phyloP scores from a whole-genome alignment of 2,113 vertebrate species.

The Percopsis transmontana region DNA sequence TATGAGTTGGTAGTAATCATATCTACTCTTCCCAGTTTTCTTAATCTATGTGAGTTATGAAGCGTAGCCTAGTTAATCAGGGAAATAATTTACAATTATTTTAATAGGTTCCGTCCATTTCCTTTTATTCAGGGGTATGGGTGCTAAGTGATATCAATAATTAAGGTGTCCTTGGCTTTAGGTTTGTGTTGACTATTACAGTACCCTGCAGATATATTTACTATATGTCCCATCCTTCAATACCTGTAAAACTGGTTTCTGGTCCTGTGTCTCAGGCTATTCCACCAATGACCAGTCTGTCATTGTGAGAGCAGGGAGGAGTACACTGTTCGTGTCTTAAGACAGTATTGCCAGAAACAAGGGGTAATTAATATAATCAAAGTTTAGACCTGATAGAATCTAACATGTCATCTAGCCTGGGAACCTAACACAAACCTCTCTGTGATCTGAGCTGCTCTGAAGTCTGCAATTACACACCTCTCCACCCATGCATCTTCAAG shows the following conservation, averaged over 20 bases:
- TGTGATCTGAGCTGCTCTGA: constrained; percentile 10
- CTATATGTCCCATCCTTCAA: too few relatives aligned
- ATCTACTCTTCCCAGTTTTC: too few relatives aligned
- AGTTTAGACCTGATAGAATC: constrained; percentile 20
- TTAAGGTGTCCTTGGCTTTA: too few relatives aligned
- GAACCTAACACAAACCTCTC: constrained; percentile 21
- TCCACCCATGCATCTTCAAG: not conserved
- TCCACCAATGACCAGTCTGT: constrained; percentile 3
- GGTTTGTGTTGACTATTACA: too few relatives aligned
- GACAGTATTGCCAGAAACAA: constrained; percentile 8
- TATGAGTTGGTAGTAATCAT: too few relatives aligned
- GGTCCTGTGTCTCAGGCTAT: not conserved
- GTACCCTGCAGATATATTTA: too few relatives aligned
- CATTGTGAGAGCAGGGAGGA: constrained; percentile 29
- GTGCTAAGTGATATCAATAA: too few relatives aligned
- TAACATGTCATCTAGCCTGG: constrained; percentile 9
- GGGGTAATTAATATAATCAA: not conserved
- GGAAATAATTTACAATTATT: too few relatives aligned
- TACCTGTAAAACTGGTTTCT: not conserved
- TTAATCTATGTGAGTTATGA: too few relatives aligned
- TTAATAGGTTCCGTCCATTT: too few relatives aligned
- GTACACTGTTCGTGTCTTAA: constrained; percentile 6
- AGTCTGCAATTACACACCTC: constrained; percentile 1
- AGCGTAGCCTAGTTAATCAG: too few relatives aligned
- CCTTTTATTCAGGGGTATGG: too few relatives aligned